Evolutionary conservation across 1,140 invertebrate species (phyloP).

Genomic region (Elysia chlorotica): DNA sequence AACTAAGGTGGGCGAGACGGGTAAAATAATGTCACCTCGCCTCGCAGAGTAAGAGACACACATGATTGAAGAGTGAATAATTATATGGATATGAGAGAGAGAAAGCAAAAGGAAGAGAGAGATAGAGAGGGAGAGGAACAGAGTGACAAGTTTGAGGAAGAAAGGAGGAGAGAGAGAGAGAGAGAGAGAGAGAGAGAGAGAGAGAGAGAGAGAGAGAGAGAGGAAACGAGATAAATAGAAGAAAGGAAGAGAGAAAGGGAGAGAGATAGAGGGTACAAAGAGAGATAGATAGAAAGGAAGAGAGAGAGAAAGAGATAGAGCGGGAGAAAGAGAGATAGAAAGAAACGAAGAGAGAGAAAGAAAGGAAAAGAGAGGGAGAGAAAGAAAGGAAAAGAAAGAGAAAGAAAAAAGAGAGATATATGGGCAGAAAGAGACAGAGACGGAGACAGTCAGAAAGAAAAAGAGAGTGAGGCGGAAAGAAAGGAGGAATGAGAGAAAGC

Average conservation of each 20-base stretch:
- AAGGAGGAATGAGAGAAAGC: too few species aligned
- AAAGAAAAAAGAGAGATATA: background rate
- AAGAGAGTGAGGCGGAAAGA: too few species aligned
- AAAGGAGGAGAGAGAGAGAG: background rate
- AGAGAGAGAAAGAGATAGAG: background rate
- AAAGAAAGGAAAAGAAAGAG: background rate
- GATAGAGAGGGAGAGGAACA: too few species aligned
- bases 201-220: background rate
- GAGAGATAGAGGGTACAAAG: background rate
- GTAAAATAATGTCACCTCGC: too few species aligned
- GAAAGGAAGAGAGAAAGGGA: background rate
- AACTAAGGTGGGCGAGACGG: too few species aligned
- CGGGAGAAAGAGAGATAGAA: background rate
- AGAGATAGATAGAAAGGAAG: background rate
- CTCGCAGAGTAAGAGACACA: too few species aligned
- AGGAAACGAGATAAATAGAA: too few species aligned
- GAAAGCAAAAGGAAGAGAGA: too few species aligned
- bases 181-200: background rate
- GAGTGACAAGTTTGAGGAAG: too few species aligned
- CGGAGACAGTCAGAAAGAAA: background rate
- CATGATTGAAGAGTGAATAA: too few species aligned
- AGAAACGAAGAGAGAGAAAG: background rate
- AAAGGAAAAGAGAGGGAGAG: background rate
- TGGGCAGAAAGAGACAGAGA: background rate
- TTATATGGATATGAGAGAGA: too few species aligned